phyloP scores from a whole-genome alignment of 2,797 vertebrate species.

The Pangasius macronema region DNA sequence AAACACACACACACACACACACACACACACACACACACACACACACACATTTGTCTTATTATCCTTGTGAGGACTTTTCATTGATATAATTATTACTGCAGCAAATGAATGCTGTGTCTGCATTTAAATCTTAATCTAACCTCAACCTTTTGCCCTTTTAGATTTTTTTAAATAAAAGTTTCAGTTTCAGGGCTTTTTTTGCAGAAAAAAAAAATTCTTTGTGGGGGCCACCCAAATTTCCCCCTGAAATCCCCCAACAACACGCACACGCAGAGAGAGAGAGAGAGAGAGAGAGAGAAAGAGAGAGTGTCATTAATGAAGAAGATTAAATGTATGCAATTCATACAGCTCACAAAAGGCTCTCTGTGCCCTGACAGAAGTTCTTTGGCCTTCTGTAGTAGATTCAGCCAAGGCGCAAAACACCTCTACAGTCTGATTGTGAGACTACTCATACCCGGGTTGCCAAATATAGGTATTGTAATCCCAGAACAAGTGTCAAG shows the following conservation, averaged over 20 bases:
- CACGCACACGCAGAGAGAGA: constrained; percentile 30
- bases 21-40: neutral
- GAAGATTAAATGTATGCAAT: constrained; percentile 20
- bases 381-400: constrained; percentile 14
- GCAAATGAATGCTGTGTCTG: neutral
- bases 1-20: neutral
- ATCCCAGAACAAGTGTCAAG: neutral
- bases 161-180: neutral
- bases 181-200: neutral
- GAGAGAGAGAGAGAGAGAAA: constrained; percentile 1
- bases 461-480: constrained; percentile 6
- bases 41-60: neutral
- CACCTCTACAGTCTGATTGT: neutral
- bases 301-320: constrained; percentile 39
- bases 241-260: neutral
- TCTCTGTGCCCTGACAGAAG: constrained; percentile 15
- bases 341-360: constrained; percentile 16
- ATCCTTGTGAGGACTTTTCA: constrained; percentile 14
- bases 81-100: neutral
- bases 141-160: neutral
- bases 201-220: neutral
- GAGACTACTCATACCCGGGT: constrained; percentile 12
- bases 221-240: neutral
- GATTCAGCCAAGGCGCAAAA: constrained; percentile 20
- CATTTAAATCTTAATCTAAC: neutral